These are phyloP conservation scores for Eristalis pertinax DNA, from an alignment of 2,888 invertebrate species.

Conservation along the genomic window DNA sequence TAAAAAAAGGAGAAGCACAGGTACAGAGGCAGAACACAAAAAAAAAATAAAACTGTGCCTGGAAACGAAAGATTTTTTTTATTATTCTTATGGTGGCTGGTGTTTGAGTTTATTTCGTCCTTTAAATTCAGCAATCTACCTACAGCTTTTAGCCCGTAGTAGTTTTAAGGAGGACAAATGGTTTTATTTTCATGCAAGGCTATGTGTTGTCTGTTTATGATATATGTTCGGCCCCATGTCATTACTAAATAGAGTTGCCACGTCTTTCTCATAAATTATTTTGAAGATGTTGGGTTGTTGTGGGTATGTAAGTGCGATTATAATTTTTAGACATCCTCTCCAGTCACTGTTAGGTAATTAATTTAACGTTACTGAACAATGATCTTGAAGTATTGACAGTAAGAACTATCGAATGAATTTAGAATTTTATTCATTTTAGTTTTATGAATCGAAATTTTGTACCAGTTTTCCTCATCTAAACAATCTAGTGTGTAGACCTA, in stretches of 20 bases:
- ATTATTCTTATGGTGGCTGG: slow-evolving; percentile 68
- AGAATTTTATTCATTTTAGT: too few relatives aligned
- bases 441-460: too few relatives aligned
- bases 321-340: too few relatives aligned
- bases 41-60: slow-evolving; percentile 43
- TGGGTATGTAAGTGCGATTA: too few relatives aligned
- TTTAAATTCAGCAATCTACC: slow-evolving; percentile 23
- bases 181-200: slow-evolving; percentile 65
- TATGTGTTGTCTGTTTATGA: slow-evolving; percentile 70
- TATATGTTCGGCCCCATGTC: slow-evolving; percentile 67
- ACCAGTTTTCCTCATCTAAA: too few relatives aligned
- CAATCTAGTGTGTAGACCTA: too few relatives aligned
- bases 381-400: too few relatives aligned
- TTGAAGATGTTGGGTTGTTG: slow-evolving; percentile 19
- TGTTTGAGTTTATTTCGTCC: slow-evolving; percentile 58
- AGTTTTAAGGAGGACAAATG: slow-evolving; percentile 53
- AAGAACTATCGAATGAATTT: too few relatives aligned
- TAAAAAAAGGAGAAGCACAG: slow-evolving; percentile 39
- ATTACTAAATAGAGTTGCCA: slow-evolving; percentile 69
- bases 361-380: too few relatives aligned
- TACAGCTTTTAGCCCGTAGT: slow-evolving; percentile 7
- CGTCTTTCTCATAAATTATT: slow-evolving; percentile 64
- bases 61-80: slow-evolving; percentile 69
- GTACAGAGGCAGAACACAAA: slow-evolving; percentile 31
- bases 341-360: too few relatives aligned